phyloP scores from a whole-genome alignment of 2,888 invertebrate genomes.

The Rutpela maculata region DNA sequence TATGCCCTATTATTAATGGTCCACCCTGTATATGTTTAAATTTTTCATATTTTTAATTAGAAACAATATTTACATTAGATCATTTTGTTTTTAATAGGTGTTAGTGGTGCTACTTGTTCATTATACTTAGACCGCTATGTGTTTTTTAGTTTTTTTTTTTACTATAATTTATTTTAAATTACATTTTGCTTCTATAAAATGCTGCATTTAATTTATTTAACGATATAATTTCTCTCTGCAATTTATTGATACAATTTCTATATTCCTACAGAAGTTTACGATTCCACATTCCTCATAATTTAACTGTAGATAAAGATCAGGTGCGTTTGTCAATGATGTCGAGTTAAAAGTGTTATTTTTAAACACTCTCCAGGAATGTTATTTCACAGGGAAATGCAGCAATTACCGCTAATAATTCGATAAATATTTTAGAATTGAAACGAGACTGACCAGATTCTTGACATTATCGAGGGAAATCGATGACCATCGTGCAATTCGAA shows the following conservation, averaged over 20 bases:
- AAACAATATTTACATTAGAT: too few species aligned
- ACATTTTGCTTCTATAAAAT: neutral
- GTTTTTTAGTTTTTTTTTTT: too few species aligned
- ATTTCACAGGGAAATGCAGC: conserved; percentile 46
- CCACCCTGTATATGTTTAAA: too few species aligned
- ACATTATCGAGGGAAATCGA: conserved; percentile 19
- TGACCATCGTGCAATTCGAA: conserved; percentile 10
- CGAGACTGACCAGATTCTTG: conserved; percentile 51
- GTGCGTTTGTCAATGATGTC: conserved; percentile 13
- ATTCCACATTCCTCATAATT: conserved; percentile 21
- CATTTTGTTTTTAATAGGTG: too few species aligned
- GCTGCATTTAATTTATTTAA: neutral
- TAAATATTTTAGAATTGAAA: conserved; percentile 44
- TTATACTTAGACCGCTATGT: too few species aligned
- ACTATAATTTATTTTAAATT: conserved; percentile 5
- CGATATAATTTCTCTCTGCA: conserved; percentile 9
- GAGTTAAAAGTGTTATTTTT: conserved; percentile 18
- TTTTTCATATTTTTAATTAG: too few species aligned
- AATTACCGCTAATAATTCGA: conserved; percentile 51
- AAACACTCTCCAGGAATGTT: conserved; percentile 20
- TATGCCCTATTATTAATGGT: too few species aligned
- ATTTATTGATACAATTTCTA: neutral
- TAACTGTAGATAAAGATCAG: conserved; percentile 11
- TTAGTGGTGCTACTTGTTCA: too few species aligned
- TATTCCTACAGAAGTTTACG: neutral